Percentiles rank a stretch among this genome's conserved stretches.
Conservation (phyloP, 2,113 vertebrate genomes). For the Craseonycteris thonglongyai region DNA sequence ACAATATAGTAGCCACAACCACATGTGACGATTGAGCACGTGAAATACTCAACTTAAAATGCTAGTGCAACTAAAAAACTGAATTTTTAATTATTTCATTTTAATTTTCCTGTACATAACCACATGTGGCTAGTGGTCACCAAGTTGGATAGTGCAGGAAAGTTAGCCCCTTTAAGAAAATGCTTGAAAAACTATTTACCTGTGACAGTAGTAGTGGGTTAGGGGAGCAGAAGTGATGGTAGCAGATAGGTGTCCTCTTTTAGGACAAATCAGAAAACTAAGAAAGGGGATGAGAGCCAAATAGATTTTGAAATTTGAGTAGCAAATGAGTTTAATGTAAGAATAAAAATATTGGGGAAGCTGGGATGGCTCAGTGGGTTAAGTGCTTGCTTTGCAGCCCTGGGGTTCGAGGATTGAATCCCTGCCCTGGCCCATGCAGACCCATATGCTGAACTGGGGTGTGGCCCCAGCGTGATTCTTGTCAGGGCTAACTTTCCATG, state of each 20-base stretch:
- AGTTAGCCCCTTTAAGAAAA: neutral
- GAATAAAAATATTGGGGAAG: neutral
- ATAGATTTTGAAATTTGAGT: neutral
- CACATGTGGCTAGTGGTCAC: neutral
- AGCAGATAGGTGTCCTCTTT: neutral
- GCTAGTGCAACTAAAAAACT: too few species aligned
- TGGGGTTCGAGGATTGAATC: too few species aligned
- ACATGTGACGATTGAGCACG: neutral
- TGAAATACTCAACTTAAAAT: neutral
- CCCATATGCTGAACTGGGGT: too few species aligned
- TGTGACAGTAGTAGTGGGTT: neutral
- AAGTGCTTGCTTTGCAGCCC: too few species aligned
- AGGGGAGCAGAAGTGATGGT: neutral
- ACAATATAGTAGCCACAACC: neutral
- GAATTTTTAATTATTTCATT: too few species aligned
- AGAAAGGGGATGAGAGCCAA: neutral
- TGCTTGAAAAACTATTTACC: neutral
- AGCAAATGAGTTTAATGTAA: neutral
- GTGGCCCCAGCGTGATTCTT: too few species aligned
- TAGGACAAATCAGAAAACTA: neutral
- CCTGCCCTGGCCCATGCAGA: too few species aligned
- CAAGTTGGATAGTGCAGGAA: neutral
- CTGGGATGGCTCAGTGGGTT: too few species aligned
- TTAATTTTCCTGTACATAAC: neutral
- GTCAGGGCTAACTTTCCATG: too few species aligned